Percentiles rank a stretch among this genome's conserved stretches.
phyloP scores from a whole-genome alignment of 1,140 invertebrate species.

The Zaprionus vittiger region DNA sequence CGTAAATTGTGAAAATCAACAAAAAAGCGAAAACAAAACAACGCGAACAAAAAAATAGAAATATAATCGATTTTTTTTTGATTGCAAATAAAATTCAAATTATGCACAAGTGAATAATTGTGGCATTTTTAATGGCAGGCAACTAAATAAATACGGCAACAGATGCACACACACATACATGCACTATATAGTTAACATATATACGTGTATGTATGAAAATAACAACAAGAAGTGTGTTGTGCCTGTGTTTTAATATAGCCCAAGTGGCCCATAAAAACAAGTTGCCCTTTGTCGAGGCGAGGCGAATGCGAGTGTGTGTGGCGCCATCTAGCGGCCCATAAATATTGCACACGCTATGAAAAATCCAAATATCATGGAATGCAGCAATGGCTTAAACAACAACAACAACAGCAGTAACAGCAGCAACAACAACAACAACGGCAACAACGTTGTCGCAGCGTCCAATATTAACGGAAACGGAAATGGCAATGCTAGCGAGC shows the following conservation, averaged over 20 bases:
- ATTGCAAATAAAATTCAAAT: constrained; percentile 74
- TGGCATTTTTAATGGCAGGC: constrained; percentile 67
- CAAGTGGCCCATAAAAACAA: constrained; percentile 75
- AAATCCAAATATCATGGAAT: constrained; percentile 80
- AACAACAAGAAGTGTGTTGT: constrained; percentile 49
- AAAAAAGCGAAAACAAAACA: constrained; percentile 22
- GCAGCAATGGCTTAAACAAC: constrained; percentile 67
- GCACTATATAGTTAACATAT: constrained; percentile 10
- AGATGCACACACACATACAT: not conserved
- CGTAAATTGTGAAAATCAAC: constrained; percentile 52
- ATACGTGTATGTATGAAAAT: constrained; percentile 39
- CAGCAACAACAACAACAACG: constrained; percentile 50
- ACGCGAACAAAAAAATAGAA: constrained; percentile 21
- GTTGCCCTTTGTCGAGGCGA: constrained; percentile 19
- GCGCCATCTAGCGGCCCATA: constrained; percentile 74
- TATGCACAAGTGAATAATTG: constrained; percentile 82
- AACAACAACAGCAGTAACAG: constrained; percentile 47
- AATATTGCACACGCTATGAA: constrained; percentile 71
- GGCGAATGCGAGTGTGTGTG: constrained; percentile 36
- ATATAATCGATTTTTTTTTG: constrained; percentile 35
- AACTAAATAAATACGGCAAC: constrained; percentile 44
- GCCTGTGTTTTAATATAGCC: constrained; percentile 73
- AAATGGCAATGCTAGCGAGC: constrained; percentile 73
- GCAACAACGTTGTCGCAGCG: constrained; percentile 37
- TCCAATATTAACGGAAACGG: constrained; percentile 76